Evolutionary conservation across 2,113 vertebrate genomes (phyloP).

Genomic region (Halcyon malimbica): DNA sequence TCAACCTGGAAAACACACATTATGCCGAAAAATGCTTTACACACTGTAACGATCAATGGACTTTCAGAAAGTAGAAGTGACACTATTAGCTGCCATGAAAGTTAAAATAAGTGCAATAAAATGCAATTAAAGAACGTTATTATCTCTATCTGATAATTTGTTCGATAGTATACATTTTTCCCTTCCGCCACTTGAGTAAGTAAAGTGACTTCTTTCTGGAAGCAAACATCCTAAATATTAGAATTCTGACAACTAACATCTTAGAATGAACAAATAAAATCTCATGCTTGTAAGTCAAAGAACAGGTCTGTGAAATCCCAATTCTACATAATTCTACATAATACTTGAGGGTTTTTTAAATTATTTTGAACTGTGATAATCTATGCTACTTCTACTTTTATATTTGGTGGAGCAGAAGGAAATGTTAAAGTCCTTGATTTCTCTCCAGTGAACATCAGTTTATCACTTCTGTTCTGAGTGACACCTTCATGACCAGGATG

Average conservation of each 20-base stretch:
- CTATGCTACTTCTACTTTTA: background rate
- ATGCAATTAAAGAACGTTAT: background rate
- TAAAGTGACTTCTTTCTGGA: background rate
- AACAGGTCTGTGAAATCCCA: background rate
- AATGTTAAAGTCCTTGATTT: background rate
- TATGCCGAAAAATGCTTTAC: background rate
- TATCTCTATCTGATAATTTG: background rate
- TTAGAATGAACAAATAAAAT: background rate
- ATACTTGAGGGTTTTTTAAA: background rate
- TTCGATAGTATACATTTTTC: background rate
- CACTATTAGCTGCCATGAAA: background rate
- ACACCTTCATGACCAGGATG: background rate
- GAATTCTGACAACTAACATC: background rate
- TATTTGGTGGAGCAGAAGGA: background rate
- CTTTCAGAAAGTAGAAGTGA: background rate
- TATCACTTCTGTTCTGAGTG: background rate
- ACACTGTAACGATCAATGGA: background rate
- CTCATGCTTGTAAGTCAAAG: background rate
- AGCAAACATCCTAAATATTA: background rate
- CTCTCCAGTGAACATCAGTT: background rate
- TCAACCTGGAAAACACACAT: background rate
- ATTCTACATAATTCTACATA: background rate
- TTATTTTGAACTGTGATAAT: background rate
- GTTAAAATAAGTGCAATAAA: background rate
- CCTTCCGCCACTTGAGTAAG: background rate